Base-by-base conservation (phyloP, 2,888 invertebrate species). In the Idaea biselata region DNA sequence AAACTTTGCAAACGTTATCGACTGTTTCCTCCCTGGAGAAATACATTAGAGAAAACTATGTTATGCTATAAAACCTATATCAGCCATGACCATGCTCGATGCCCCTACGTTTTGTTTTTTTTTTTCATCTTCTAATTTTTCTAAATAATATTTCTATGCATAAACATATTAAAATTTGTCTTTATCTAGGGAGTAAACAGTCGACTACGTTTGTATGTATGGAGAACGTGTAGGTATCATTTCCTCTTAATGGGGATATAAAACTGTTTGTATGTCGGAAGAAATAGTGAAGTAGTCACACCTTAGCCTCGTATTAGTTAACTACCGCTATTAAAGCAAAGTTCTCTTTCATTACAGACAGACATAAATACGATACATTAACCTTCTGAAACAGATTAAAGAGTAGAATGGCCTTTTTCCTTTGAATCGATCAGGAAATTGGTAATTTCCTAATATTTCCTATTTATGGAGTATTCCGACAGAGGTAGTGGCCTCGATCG, bases 171-270 rank as follows among this genome's bases (percentile, higher is more conserved):
- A 25, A 25, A 25, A n/a, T n/a, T n/a, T n/a, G 25, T 25, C 25
- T 25, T 25, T 25, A 25, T 25, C 25, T 5, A 25, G 1, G 25
- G 58, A 60, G 64, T 67, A 63, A 61, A n/a, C 53, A 8, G 55
- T 11, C 8, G 25, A 25, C 25, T 5, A 25, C 5, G 25, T 25
- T 25, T 3, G 25, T 25, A 25, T 25, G 25, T 25, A n/a, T 25
- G 25, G 1, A 5, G 5, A 25, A 25, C 1, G 25, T 3, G 25
- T 25, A 25, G 25, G 25, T 25, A 14, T 44, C 14, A 7, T n/a
- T 44, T 14, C 2, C 44, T 11, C 44, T 44, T 7, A 44, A 44
- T 11, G 11, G 44, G 11, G 44, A 14, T 44, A 44, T 44, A 44
- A 44, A 44, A 44, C 8, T 44, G 44, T 44, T 44, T 44, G 44